Evolutionary conservation across 2,797 vertebrate genomes (phyloP), one percentile per base, ranked within the genome.

Genomic region (Meriones psammophilus): DNA sequence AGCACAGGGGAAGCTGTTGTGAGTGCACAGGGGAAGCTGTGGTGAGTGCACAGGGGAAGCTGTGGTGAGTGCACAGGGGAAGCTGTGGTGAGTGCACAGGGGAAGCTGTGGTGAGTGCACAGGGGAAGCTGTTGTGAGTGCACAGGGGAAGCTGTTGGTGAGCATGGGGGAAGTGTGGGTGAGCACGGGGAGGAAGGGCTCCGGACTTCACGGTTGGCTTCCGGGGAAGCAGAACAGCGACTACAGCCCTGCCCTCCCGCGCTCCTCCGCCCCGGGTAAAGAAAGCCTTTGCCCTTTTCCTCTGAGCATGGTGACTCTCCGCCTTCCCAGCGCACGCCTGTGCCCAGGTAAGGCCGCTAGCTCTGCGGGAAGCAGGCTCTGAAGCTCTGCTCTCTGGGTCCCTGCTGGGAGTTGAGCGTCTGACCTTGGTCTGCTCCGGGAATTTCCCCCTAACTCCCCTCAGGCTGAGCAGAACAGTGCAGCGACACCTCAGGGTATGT

Each of bases 11-110:
- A n/a, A n/a, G n/a, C n/a, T n/a, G n/a, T n/a, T n/a, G 42, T 42
- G 42, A 42, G 42, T n/a, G n/a, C n/a, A n/a, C 0, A 15, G 85
- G 2, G 0, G 13, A 69, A 50, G 46, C 1, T 1, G 1, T 9
- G 4, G 46, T 58, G 28, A 54, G 7, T 0, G 3, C 73, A 22
- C 0, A 24, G 85, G 2, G 0, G 13, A 69, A 5, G 46, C n/a
- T n/a, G n/a, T 42, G 42, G 42, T 42, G 42, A 42, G 42, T n/a
- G 42, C 42, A 42, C 42, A 4, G 42, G 3, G 42, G 1, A 54
- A 33, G 66, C 26, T 28, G 8, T 42, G 42, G 42, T 42, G 42
- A 42, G 42, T n/a, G 42, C 42, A 42, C 56, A 0, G 56, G 56
- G 56, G 54, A 56, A 46, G 46, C 6, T 4, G 5, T 8, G 6